phyloP scores from a whole-genome alignment of 2,113 vertebrate genomes.

The Phalacrocorax pelagicus region DNA sequence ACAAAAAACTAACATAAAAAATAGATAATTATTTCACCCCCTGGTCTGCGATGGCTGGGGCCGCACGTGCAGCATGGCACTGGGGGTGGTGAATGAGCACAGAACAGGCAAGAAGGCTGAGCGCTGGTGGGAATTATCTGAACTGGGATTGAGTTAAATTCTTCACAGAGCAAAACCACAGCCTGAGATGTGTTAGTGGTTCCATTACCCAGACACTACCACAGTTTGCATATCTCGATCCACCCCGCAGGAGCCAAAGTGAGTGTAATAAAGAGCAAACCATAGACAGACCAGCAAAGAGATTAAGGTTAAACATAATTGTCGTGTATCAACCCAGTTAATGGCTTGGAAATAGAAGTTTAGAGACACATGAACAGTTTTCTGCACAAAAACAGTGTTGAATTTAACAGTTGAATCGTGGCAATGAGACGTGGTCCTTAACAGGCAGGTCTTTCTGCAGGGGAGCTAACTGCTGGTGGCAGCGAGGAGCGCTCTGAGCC shows the following conservation, averaged over 20 bases:
- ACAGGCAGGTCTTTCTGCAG: neutral
- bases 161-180: neutral
- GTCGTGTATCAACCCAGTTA: conserved; percentile 18
- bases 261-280: neutral
- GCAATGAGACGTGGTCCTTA: neutral
- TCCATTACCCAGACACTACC: neutral
- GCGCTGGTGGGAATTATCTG: accelerated
- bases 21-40: neutral
- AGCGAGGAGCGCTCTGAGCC: neutral
- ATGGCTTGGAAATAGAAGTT: conserved; percentile 41
- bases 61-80: accelerated
- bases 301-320: conserved; percentile 41
- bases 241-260: neutral
- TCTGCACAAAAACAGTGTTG: neutral
- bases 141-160: neutral
- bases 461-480: neutral
- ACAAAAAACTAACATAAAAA: neutral
- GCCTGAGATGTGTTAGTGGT: neutral
- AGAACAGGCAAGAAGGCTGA: neutral
- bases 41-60: neutral
- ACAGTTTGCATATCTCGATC: neutral
- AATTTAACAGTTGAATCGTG: neutral
- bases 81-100: accelerated
- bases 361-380: neutral
- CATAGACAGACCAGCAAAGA: neutral